Evolutionary conservation across 1,140 invertebrate species (phyloP), one percentile per base, ranked within the genome.

Genomic region (Galleria mellonella): DNA sequence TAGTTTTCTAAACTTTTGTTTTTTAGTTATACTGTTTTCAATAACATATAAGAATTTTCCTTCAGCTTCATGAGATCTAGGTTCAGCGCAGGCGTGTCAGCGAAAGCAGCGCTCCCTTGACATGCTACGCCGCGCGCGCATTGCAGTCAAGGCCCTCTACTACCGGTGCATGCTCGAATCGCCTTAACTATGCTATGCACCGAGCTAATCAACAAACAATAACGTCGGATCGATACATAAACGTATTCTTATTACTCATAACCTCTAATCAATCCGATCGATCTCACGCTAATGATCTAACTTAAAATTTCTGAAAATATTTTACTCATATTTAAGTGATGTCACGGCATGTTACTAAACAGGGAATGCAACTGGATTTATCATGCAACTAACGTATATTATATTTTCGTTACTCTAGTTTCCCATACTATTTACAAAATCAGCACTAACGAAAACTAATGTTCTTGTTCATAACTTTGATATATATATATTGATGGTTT

Each of bases 81-180:
- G 57, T 50, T 62, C 52, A 35, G 51, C 40, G 43, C 62, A 71
- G 79, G 73, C 74, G 74, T 68, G 72, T 67, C 76, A 62, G 81
- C 77, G 81, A 84, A 84, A 84, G 77, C 81, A 77, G 74, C 59
- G 66, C 77, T 83, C 81, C 81, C 81, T 84, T 84, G 81, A 84
- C 81, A 84, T 62, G 81, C 63, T 67, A 81, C 81, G 76, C 68
- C 76, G 76, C 70, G 62, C 71, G 76, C 74, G 72, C 76, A 84
- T 84, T 84, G 76, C 76, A 61, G 81, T 83, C 81, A 84, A 84
- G 81, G 81, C 69, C 65, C 66, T 46, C 64, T 44, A 55, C 72
- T 61, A 58, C 62, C 55, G 46, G 47, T 49, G 54, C 66, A 56
- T 62, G 61, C 62, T 47, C 57, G 47, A 55, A 49, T 53, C 52